phyloP scores from a whole-genome alignment of 2,888 invertebrate genomes.

The Ennomos erosarius region DNA sequence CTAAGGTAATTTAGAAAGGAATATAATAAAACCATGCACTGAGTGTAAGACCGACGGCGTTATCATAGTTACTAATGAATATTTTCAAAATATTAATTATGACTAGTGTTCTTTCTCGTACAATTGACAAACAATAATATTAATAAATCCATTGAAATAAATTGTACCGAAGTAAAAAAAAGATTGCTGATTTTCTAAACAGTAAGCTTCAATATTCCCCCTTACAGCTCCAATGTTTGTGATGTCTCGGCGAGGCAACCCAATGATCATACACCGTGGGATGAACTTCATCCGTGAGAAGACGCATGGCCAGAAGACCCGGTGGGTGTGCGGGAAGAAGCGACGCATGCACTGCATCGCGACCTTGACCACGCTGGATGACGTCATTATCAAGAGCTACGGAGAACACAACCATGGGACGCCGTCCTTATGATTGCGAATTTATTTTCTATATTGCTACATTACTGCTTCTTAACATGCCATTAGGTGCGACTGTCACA shows the following conservation, averaged over 20 bases:
- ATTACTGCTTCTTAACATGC: too few species aligned
- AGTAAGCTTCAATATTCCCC: background rate
- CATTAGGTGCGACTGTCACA: too few species aligned
- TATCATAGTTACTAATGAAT: too few species aligned
- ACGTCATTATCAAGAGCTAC: constrained; percentile 54
- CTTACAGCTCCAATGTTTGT: constrained; percentile 49
- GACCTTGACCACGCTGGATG: constrained; percentile 61
- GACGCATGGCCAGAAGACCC: constrained; percentile 51
- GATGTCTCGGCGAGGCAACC: constrained; percentile 67
- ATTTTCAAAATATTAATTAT: too few species aligned
- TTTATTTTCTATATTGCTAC: too few species aligned
- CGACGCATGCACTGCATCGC: constrained; percentile 65
- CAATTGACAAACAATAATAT: too few species aligned
- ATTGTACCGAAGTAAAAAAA: too few species aligned
- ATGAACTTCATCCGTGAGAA: constrained; percentile 68
- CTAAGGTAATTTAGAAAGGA: too few species aligned
- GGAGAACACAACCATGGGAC: constrained; percentile 63
- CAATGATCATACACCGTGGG: constrained; percentile 66
- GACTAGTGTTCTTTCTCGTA: too few species aligned
- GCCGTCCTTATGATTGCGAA: constrained; percentile 2
- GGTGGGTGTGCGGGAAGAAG: constrained; percentile 73
- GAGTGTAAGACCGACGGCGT: too few species aligned
- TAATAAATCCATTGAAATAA: too few species aligned
- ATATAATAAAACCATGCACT: too few species aligned
- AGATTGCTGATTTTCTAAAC: background rate